Evolutionary conservation across 2,797 vertebrate genomes (phyloP), one percentile per base, ranked within the genome.

Genomic region (Myotis findleyi): DNA sequence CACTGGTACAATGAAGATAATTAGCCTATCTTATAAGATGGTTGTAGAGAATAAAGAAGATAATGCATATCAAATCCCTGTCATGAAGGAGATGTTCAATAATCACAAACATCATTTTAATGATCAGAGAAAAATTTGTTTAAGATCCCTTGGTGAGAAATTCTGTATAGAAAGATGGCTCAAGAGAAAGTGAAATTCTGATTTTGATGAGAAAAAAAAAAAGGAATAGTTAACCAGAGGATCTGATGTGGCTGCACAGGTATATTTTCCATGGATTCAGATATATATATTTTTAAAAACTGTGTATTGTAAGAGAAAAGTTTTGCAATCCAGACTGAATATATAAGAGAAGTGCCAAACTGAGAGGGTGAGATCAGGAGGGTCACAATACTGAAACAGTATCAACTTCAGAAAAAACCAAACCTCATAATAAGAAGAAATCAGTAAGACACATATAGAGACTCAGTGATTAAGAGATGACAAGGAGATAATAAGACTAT

Each of bases 31-130:
- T 41, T 59, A 27, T 36, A 68, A n/a, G 25, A 57, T 47, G 80
- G 27, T 41, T 86, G 27, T 38, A 89, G 53, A 76, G 55, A 93
- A 64, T 72, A 95, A 95, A 95, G 80, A 68, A 93, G 49, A 95
- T 73, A 57, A 79, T 13, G 10, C 23, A 72, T 6, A 77, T 33
- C 57, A 36, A 84, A 91, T 89, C 86, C 16, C 33, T 93, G 18
- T 81, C 72, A 69, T 79, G 75, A 95, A 80, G 53, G 21, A 83
- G 25, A 89, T 66, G 76, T 49, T 87, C 72, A 79, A 51, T 77
- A 93, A 87, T 38, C 95, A 16, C 36, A 87, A 44, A 44, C 25
- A 91, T 73, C 25, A 55, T 82, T 94, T 96, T 85, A 89, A 77
- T 51, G 77, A n/a, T 66, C 87, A 93, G 44, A 81, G 17, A 17